A percentile compares a stretch with the other conserved stretches of the same genome.
phyloP scores from a whole-genome alignment of 2,888 invertebrate genomes.

The Erebia palarica region DNA sequence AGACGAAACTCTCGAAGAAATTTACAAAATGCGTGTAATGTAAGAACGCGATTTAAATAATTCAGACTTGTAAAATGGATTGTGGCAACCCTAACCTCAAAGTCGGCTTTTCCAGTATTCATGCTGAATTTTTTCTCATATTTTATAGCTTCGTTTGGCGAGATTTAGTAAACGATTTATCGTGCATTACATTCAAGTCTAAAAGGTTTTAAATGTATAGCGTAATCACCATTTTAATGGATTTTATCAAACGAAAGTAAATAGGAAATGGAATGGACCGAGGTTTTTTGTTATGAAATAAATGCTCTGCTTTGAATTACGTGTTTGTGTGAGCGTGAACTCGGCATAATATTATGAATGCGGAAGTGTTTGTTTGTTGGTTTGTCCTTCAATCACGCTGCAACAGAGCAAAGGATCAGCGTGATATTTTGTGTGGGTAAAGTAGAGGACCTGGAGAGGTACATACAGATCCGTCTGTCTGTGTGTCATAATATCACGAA shows the following conservation, averaged over 20 bases:
- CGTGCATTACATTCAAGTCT: constrained; percentile 37
- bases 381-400: too few relatives aligned
- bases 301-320: constrained; percentile 14
- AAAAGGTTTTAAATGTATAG: constrained; percentile 37
- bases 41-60: not conserved
- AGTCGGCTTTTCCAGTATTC: constrained; percentile 60
- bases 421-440: too few relatives aligned
- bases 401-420: too few relatives aligned
- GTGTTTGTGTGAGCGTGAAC: constrained; percentile 6
- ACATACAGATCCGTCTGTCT: too few relatives aligned
- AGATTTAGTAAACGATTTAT: constrained; percentile 37
- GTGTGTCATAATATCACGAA: too few relatives aligned
- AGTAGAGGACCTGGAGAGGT: too few relatives aligned
- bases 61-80: not conserved
- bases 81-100: constrained; percentile 58
- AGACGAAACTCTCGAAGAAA: too few relatives aligned
- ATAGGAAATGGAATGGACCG: constrained; percentile 26
- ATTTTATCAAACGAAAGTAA: constrained; percentile 34
- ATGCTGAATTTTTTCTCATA: constrained; percentile 49
- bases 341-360: too few relatives aligned
- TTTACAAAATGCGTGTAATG: too few relatives aligned
- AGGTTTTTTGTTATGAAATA: constrained; percentile 28
- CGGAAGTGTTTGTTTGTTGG: too few relatives aligned
- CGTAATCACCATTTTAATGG: constrained; percentile 35
- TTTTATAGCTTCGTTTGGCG: constrained; percentile 34